Conservation (phyloP, 1,140 invertebrate species). For the Parapsyche elsis region DNA sequence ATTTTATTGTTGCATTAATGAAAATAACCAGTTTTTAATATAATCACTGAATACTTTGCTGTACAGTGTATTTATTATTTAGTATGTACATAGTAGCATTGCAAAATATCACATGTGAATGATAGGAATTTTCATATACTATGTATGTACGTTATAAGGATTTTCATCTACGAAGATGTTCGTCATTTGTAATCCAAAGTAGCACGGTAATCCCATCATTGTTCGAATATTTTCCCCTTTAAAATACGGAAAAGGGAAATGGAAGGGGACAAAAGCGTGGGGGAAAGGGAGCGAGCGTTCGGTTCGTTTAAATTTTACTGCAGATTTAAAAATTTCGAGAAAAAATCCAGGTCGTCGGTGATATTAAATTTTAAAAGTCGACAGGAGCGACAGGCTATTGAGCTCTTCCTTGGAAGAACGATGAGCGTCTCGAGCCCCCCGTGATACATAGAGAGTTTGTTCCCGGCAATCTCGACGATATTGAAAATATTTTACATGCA, state of each 20-base stretch:
- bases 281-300: neutral
- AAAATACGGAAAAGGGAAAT: too few relatives aligned
- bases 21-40: too few relatives aligned
- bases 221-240: neutral
- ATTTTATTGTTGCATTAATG: too few relatives aligned
- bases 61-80: too few relatives aligned
- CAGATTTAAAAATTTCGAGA: conserved; percentile 36
- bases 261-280: neutral
- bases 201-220: conserved; percentile 3
- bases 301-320: conserved; percentile 31
- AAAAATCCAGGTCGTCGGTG: conserved; percentile 41
- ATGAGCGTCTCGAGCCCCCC: conserved; percentile 25
- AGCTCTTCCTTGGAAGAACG: conserved; percentile 36
- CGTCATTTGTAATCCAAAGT: neutral
- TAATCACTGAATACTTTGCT: too few relatives aligned
- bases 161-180: neutral
- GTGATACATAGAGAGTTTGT: conserved; percentile 36
- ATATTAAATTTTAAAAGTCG: conserved; percentile 53
- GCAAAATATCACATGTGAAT: too few relatives aligned
- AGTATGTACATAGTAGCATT: neutral
- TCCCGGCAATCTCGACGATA: conserved; percentile 36
- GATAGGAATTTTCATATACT: too few relatives aligned
- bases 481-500: conserved; percentile 42
- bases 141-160: neutral
- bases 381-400: conserved; percentile 39